Conservation (phyloP, 2,888 invertebrate species). For the Argyra leucocephala region DNA sequence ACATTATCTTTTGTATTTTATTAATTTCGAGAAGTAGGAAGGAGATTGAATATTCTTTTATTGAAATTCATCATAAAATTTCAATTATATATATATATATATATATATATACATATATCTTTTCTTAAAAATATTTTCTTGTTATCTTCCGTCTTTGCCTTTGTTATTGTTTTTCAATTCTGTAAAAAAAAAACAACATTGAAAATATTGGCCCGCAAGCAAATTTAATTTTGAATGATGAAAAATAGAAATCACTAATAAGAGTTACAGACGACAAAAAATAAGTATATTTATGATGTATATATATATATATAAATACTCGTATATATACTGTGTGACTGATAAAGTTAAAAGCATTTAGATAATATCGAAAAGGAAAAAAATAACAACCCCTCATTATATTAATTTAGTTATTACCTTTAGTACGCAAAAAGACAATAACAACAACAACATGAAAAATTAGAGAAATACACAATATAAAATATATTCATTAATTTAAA, state of each 20-base stretch:
- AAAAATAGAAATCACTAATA: constrained; percentile 6
- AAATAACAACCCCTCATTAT: neutral
- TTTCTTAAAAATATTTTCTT: too few relatives aligned
- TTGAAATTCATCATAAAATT: too few relatives aligned
- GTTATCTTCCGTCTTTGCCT: neutral
- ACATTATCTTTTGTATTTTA: too few relatives aligned
- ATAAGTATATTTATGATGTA: too few relatives aligned
- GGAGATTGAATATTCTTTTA: too few relatives aligned
- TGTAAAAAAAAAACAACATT: neutral
- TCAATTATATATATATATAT: too few relatives aligned
- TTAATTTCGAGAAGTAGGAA: too few relatives aligned
- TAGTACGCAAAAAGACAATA: too few relatives aligned
- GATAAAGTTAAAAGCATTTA: neutral
- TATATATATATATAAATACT: too few relatives aligned
- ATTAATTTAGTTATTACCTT: neutral
- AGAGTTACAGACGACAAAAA: neutral
- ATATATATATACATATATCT: too few relatives aligned
- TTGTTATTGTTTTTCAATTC: neutral
- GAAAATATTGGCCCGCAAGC: neutral
- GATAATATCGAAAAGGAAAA: neutral
- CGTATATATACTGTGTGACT: neutral
- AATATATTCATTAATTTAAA: neutral
- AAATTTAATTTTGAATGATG: neutral
- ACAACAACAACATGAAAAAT: neutral
- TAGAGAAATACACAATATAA: neutral